phyloP scores from a whole-genome alignment of 2,888 invertebrate genomes.

The Megaustenia siamemsis region DNA sequence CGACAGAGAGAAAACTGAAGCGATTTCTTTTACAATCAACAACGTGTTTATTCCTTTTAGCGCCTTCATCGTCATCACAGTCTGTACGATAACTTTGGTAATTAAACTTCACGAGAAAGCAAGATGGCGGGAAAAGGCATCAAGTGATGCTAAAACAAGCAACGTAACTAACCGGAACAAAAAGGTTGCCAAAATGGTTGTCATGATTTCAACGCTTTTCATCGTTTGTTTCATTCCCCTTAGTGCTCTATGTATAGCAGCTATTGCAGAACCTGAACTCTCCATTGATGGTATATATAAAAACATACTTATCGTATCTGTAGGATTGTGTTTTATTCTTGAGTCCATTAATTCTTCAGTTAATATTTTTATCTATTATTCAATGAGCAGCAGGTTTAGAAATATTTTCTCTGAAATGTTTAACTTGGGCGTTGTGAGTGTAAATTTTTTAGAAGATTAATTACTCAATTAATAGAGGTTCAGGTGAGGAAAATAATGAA shows the following conservation, averaged over 20 bases:
- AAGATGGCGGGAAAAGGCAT: neutral
- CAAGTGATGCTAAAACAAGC: neutral
- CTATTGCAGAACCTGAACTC: neutral
- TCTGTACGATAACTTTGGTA: neutral
- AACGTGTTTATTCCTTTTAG: neutral
- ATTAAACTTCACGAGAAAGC: neutral
- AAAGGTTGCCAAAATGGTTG: slow-evolving; percentile 20
- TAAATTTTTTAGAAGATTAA: too few species aligned
- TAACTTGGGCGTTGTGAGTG: too few species aligned
- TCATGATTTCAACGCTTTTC: slow-evolving; percentile 3
- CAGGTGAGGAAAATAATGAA: too few species aligned
- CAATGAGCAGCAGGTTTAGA: slow-evolving; percentile 20
- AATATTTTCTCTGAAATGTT: neutral
- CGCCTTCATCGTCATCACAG: neutral
- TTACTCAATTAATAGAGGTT: too few species aligned
- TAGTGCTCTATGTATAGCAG: neutral
- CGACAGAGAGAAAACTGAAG: neutral
- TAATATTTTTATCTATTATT: slow-evolving; percentile 31
- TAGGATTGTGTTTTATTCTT: neutral
- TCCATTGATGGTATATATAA: neutral
- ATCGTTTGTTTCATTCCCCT: slow-evolving; percentile 8
- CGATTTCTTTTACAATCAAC: neutral
- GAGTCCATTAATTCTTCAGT: slow-evolving; percentile 3
- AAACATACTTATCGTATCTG: neutral
- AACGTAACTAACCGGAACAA: neutral